Base-by-base conservation (phyloP, 2,797 vertebrate species). In the Semotilus atromaculatus region DNA sequence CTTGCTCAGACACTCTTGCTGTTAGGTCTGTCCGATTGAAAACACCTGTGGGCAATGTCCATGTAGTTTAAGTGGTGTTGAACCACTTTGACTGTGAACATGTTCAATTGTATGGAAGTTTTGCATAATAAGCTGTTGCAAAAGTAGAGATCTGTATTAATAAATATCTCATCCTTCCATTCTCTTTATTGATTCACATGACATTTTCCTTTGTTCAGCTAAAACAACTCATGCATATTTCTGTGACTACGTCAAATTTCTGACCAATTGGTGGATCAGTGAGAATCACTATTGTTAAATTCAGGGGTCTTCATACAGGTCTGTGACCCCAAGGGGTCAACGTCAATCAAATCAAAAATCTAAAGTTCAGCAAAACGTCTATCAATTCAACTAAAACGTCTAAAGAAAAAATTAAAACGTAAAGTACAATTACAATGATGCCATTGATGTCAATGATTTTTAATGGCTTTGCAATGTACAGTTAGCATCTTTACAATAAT, bases 51-150 rank as follows among this genome's bases (percentile, higher is more conserved):
- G 71, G 7, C 68, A 45, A 48, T 2, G 18, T 71, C 18, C 45
- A 40, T 77, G 11, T 34, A 26, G 76, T 34, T 66, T 48, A 79
- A 79, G 40, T 66, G 2, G 10, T 62, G 10, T 7, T 79, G n/a
- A 77, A 40, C 14, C 55, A 77, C 75, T 77, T 60, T 77, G 58
- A 62, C 18, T 62, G n/a, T 43, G 16, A 79, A 75, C 16, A 21
- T 58, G 11, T 36, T 53, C 34, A 23, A 55, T 5, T 73, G 26
- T 16, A 73, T 73, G 26, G 8, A 48, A 55, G 9, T 31, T 34
- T 3, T 53, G 19, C 10, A 75, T 34, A 4, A 23, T 14, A 53
- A 34, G n/a, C 5, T 34, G 19, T 21, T 23, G 19, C 48, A 74
- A 53, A 74, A 10, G 10, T 53, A 51, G 7, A n/a, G 43, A 74